These are phyloP conservation scores for Lepisosteus oculatus DNA, from an alignment of 2,113 vertebrate genomes.

Conservation along the genomic window DNA sequence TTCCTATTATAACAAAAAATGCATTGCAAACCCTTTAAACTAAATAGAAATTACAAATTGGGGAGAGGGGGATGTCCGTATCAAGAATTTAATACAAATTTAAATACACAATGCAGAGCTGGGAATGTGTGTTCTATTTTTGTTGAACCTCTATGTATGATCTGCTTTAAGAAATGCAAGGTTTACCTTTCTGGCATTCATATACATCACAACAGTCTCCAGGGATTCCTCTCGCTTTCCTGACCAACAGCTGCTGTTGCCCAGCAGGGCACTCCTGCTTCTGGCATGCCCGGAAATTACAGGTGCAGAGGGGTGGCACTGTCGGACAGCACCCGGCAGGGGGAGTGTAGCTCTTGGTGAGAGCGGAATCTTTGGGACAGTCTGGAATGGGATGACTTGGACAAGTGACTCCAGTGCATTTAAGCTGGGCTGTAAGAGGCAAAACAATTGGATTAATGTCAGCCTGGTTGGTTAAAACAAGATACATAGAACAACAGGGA, in stretches of 20 bases:
- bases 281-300: slow-evolving; percentile 50
- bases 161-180: background rate
- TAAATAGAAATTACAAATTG: too few relatives aligned
- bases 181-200: slow-evolving; percentile 69
- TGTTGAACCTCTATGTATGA: background rate
- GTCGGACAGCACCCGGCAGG: slow-evolving; percentile 65
- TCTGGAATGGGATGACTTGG: slow-evolving; percentile 44
- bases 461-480: too few relatives aligned
- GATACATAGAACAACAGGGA: too few relatives aligned
- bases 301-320: slow-evolving; percentile 58
- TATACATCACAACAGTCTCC: slow-evolving; percentile 67
- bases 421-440: slow-evolving; percentile 58
- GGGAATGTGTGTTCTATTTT: too few relatives aligned
- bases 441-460: background rate
- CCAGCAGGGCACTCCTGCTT: slow-evolving; percentile 55
- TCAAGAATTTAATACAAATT: too few relatives aligned
- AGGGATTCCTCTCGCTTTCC: slow-evolving; percentile 55
- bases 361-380: slow-evolving; percentile 61
- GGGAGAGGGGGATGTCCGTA: too few relatives aligned
- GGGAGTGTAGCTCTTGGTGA: slow-evolving; percentile 58
- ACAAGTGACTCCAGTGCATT: slow-evolving; percentile 59
- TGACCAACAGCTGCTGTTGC: slow-evolving; percentile 44
- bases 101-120: too few relatives aligned
- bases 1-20: too few relatives aligned
- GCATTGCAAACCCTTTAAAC: too few relatives aligned